A percentile compares a stretch with the other conserved stretches of the same genome.
phyloP scores from a whole-genome alignment of 2,888 invertebrate species.

The Drosophila stalkeri region DNA sequence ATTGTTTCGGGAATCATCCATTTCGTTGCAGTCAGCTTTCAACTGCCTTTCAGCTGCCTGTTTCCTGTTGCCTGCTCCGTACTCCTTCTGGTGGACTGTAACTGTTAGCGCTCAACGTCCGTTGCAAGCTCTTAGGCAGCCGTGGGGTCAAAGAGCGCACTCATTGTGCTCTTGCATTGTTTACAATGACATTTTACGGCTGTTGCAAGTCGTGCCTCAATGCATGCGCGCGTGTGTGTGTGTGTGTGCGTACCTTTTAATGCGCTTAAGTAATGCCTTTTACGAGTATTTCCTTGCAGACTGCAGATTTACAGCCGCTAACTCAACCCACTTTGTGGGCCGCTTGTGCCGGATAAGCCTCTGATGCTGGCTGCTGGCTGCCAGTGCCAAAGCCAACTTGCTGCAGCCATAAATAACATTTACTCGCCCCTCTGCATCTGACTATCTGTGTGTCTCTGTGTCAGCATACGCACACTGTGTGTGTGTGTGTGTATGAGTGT shows the following conservation, averaged over 20 bases:
- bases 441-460: not conserved
- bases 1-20: constrained; percentile 6
- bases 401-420: constrained; percentile 79
- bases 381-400: constrained; percentile 34
- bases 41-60: not conserved
- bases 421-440: constrained; percentile 44
- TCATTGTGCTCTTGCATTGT: constrained; percentile 59
- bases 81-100: constrained; percentile 4
- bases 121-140: constrained; percentile 29
- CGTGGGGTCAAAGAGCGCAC: constrained; percentile 52
- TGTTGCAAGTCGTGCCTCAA: constrained; percentile 53
- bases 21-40: not conserved
- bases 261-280: constrained; percentile 66
- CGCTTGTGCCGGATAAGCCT: constrained; percentile 55
- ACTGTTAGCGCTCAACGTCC: constrained; percentile 13
- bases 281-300: constrained; percentile 65
- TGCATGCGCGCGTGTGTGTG: constrained; percentile 20
- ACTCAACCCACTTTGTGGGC: constrained; percentile 54
- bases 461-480: constrained; percentile 6
- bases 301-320: constrained; percentile 68
- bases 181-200: constrained; percentile 67
- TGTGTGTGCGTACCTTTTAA: constrained; percentile 50
- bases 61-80: constrained; percentile 2
- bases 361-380: constrained; percentile 22
- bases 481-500: constrained; percentile 1